Conservation (phyloP, 2,113 vertebrate genomes). For the Eurypyga helias region DNA sequence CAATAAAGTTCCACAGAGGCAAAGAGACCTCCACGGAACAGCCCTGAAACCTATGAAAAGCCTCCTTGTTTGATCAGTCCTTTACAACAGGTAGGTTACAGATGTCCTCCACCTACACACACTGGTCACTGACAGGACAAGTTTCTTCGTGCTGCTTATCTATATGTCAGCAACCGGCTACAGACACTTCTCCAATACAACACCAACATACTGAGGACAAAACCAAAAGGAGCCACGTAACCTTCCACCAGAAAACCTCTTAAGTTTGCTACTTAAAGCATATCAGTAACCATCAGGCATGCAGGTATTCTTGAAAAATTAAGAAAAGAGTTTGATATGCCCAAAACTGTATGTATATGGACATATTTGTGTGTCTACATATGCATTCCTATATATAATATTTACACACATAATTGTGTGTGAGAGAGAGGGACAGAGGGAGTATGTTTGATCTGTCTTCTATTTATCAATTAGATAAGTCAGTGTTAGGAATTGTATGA, state of each 20-base stretch:
- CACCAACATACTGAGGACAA: background rate
- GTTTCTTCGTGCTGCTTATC: background rate
- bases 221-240: background rate
- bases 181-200: background rate
- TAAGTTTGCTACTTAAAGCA: background rate
- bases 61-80: background rate
- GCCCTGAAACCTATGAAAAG: background rate
- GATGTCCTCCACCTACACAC: background rate
- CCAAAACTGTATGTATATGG: background rate
- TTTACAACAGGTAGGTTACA: background rate
- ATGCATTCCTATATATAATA: background rate
- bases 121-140: background rate
- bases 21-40: background rate
- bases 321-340: background rate
- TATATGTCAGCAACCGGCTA: fast-evolving
- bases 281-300: background rate
- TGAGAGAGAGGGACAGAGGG: background rate
- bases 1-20: background rate
- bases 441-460: background rate
- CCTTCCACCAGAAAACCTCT: background rate
- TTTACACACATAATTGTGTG: background rate
- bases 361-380: background rate
- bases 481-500: background rate
- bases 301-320: background rate
- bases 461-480: background rate